phyloP scores from a whole-genome alignment of 1,140 invertebrate species.

The Drosophila murphyi region DNA sequence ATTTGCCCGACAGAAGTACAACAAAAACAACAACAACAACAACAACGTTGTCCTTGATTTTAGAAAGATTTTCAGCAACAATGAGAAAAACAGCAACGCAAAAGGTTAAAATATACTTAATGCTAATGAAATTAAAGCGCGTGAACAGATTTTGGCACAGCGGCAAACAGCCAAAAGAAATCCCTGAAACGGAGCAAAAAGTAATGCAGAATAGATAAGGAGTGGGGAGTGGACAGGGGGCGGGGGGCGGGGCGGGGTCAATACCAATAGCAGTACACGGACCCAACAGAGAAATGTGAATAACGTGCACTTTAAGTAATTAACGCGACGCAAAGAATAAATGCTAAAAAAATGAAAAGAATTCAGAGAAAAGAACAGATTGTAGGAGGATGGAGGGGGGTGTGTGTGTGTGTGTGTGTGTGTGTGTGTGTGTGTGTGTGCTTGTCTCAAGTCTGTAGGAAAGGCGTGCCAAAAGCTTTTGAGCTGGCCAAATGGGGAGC shows the following conservation, averaged over 20 bases:
- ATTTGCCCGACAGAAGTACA: constrained; percentile 8
- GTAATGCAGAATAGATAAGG: not conserved
- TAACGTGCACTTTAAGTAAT: constrained; percentile 69
- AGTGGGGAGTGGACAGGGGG: not conserved
- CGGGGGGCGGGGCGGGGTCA: not conserved
- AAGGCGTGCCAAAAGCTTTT: constrained; percentile 5
- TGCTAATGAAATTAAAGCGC: constrained; percentile 75
- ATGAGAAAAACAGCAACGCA: not conserved
- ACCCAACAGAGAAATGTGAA: constrained; percentile 6
- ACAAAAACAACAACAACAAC: constrained; percentile 8
- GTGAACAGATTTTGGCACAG: constrained; percentile 44
- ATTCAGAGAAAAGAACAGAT: constrained; percentile 2
- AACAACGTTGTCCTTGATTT: constrained; percentile 9
- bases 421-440: not conserved
- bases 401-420: not conserved
- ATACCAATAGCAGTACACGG: not conserved
- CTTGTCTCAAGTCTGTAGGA: constrained; percentile 6
- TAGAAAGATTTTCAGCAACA: constrained; percentile 40
- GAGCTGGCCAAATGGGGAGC: not conserved
- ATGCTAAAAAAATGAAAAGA: constrained; percentile 7
- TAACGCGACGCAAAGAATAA: constrained; percentile 33
- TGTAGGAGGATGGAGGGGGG: not conserved
- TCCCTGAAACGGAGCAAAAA: not conserved
- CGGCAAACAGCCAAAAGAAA: constrained; percentile 13
- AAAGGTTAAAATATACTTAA: constrained; percentile 45